Conservation (phyloP, 1,140 invertebrate genomes). For the Heliconius hewitsoni region DNA sequence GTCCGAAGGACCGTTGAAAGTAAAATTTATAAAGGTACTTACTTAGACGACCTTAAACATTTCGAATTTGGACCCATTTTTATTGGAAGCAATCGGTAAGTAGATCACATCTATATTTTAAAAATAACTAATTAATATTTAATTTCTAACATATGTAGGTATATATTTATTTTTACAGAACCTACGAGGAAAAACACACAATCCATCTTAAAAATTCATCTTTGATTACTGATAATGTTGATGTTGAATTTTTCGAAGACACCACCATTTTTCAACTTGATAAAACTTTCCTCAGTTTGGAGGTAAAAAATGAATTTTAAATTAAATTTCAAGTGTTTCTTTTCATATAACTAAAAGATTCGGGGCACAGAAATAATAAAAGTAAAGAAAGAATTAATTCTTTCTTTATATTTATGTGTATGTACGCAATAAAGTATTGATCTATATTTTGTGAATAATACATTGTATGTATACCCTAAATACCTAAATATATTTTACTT, state of each 20-base stretch:
- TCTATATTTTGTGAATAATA: not conserved
- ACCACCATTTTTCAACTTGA: conserved; percentile 64
- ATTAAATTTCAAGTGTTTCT: not conserved
- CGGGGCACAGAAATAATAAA: not conserved
- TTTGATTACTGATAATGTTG: conserved; percentile 61
- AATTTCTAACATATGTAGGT: not conserved
- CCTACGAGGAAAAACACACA: conserved; percentile 69
- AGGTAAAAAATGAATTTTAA: conserved; percentile 46
- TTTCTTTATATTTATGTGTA: not conserved
- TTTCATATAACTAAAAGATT: not conserved
- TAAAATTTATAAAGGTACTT: conserved; percentile 68
- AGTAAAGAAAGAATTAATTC: not conserved
- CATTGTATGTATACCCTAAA: no score
- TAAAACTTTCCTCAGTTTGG: conserved; percentile 57
- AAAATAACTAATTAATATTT: not conserved
- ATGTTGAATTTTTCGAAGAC: conserved; percentile 66
- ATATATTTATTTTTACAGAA: conserved; percentile 47
- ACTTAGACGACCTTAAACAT: conserved; percentile 67
- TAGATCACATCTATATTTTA: not conserved
- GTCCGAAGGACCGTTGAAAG: conserved; percentile 62
- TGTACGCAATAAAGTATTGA: not conserved
- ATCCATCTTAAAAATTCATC: conserved; percentile 71
- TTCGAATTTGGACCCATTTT: conserved; percentile 77
- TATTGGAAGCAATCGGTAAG: conserved; percentile 60
- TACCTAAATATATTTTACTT: not conserved